These are phyloP conservation scores for Drosophila virilis DNA, from an alignment of 1,140 invertebrate species.

Conservation along the genomic window DNA sequence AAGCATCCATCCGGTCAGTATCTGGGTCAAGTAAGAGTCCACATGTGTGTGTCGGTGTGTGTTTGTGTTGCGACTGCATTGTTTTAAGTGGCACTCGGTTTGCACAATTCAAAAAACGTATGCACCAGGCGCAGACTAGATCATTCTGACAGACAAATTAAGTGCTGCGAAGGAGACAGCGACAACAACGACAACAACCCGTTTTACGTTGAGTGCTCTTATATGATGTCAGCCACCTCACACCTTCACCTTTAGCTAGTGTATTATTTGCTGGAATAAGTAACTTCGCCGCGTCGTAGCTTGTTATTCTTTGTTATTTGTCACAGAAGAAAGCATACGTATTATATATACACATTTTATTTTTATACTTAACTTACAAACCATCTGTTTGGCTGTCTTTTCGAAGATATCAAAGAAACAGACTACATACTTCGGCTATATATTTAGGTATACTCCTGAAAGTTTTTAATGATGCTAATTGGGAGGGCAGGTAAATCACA, in stretches of 20 bases:
- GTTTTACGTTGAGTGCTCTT: conserved; percentile 33
- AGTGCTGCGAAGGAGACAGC: conserved; percentile 1
- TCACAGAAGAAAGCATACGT: too few species aligned
- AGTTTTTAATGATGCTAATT: too few species aligned
- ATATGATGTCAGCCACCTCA: conserved; percentile 6
- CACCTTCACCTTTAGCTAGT: conserved; percentile 15
- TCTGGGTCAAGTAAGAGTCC: neutral
- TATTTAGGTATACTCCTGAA: too few species aligned
- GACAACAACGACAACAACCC: conserved; percentile 13
- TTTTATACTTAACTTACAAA: too few species aligned
- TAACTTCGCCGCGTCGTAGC: conserved; percentile 32
- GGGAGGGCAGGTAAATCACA: too few species aligned
- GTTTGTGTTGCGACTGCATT: conserved; percentile 7
- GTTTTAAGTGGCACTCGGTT: conserved; percentile 20
- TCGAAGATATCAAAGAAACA: too few species aligned
- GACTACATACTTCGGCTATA: too few species aligned
- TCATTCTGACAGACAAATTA: conserved; percentile 30
- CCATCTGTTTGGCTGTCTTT: too few species aligned
- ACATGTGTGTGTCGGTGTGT: neutral
- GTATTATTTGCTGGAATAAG: conserved; percentile 45
- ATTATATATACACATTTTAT: neutral
- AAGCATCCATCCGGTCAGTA: too few species aligned
- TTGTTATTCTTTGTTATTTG: conserved; percentile 34
- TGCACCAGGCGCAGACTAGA: conserved; percentile 15
- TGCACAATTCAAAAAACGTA: conserved; percentile 17